Evolutionary conservation across 2,797 vertebrate genomes (phyloP), one percentile per base, ranked within the genome.

Genomic region (Sitta carolinensis): DNA sequence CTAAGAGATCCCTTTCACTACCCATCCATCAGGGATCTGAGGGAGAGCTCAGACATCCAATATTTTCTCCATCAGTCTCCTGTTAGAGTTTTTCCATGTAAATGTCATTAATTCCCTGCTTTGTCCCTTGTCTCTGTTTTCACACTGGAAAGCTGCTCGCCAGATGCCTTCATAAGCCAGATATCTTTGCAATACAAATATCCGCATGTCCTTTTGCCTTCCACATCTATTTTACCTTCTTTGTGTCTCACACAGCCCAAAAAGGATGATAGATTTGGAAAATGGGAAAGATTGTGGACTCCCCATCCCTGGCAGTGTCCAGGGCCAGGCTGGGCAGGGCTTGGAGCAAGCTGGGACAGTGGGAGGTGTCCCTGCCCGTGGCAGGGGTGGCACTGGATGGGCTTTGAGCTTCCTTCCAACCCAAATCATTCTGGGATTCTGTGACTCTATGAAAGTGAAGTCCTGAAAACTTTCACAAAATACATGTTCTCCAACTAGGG

Each of bases 301-400:
- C 6, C 6, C 12, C 6, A 45, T 62, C 7, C 27, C 58, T 62
- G 29, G n/a, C 0, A 38, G 4, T 38, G 27, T 4, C n/a, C 40
- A 2, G 57, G 13, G 7, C 13, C 34, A 34, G 51, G 10, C 0
- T 57, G 69, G 59, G 57, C 36, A 36, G 36, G n/a, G n/a, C n/a
- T n/a, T n/a, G n/a, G n/a, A n/a, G n/a, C n/a, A n/a, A 36, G 36
- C 36, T 57, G 34, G 34, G 19, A 0, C 0, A 4, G 19, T 61
- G 72, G 29, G 2, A 76, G 29, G 20, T 54, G 48, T 61, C 55
- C 48, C 25, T 76, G n/a, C 9, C 21, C 29, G 8, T n/a, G 29
- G n/a, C 73, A 17, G 16, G 48, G 48, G 13, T 30, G 25, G 20
- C 0, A 26, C 25, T 69, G 64, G 30, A 3, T 55, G 48, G 8